phyloP scores from a whole-genome alignment of 2,113 vertebrate species.

The Varanus komodoensis region DNA sequence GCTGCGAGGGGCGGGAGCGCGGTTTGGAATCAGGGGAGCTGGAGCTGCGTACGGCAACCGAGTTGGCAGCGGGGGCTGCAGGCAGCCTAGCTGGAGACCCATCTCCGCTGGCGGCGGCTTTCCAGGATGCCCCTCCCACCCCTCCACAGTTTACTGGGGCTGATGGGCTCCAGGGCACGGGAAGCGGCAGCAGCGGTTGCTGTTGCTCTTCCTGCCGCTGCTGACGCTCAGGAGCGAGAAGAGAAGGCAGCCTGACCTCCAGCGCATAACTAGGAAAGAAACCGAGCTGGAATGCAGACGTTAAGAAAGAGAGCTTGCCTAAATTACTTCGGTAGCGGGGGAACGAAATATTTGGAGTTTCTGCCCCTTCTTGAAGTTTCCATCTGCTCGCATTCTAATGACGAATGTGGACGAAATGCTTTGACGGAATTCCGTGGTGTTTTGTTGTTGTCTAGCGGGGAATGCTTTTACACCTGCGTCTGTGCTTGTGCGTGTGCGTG shows the following conservation, averaged over 20 bases:
- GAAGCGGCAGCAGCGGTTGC: constrained; percentile 3
- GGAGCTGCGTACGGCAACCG: not conserved
- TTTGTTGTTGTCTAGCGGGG: not conserved
- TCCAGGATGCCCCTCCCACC: constrained; percentile 59
- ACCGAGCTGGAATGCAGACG: not conserved
- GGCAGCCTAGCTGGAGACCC: constrained; percentile 47
- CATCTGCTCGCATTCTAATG: not conserved
- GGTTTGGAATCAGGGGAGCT: constrained; percentile 1
- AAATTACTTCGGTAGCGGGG: not conserved
- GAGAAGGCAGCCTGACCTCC: not conserved
- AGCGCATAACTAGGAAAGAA: not conserved
- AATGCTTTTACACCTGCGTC: not conserved
- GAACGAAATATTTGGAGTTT: too few relatives aligned
- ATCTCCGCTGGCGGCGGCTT: constrained; percentile 47
- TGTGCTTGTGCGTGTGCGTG: not conserved
- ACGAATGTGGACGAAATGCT: not conserved
- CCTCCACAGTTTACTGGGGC: constrained; percentile 17
- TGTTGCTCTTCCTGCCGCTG: not conserved
- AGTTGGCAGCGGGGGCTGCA: constrained; percentile 30
- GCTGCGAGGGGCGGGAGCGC: constrained; percentile 31
- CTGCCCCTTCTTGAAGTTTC: not conserved
- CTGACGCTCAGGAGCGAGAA: not conserved
- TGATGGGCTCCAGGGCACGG: constrained; percentile 23
- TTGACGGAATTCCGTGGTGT: not conserved
- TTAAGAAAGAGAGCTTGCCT: not conserved